phyloP scores from a whole-genome alignment of 2,113 vertebrate genomes.

The Alexandromys fortis region DNA sequence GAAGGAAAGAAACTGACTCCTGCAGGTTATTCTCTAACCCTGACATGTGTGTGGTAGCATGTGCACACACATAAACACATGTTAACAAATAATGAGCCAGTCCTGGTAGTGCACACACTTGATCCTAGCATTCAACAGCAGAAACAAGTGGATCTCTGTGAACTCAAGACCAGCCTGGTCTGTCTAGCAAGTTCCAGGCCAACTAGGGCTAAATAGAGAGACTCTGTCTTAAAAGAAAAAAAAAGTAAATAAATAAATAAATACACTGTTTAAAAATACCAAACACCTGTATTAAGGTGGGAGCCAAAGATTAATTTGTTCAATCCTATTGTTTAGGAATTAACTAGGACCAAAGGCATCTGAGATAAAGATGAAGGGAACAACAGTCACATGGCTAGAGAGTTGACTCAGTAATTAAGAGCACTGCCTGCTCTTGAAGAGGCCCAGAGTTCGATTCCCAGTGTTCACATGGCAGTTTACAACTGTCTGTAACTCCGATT shows the following conservation, averaged over 20 bases:
- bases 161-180: not conserved
- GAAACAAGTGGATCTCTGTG: not conserved
- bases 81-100: not conserved
- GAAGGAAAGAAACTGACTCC: no score
- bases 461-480: not conserved
- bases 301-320: no score
- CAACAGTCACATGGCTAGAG: not conserved
- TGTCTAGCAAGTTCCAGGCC: not conserved
- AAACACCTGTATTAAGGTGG: no score
- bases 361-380: not conserved
- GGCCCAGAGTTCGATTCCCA: not conserved
- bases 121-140: not conserved
- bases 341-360: not conserved
- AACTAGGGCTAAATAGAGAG: not conserved
- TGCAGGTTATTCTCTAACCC: no score
- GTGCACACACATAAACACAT: no score
- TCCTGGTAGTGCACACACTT: not conserved
- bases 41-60: no score
- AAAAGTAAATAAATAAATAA: no score
- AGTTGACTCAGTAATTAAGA: not conserved
- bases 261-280: no score
- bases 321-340: no score
- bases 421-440: not conserved
- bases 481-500: not conserved
- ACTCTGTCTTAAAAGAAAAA: not conserved